Evolutionary conservation across 2,113 vertebrate genomes (phyloP), one percentile per base, ranked within the genome.

Genomic region (Brachyhypopomus occidentalis): DNA sequence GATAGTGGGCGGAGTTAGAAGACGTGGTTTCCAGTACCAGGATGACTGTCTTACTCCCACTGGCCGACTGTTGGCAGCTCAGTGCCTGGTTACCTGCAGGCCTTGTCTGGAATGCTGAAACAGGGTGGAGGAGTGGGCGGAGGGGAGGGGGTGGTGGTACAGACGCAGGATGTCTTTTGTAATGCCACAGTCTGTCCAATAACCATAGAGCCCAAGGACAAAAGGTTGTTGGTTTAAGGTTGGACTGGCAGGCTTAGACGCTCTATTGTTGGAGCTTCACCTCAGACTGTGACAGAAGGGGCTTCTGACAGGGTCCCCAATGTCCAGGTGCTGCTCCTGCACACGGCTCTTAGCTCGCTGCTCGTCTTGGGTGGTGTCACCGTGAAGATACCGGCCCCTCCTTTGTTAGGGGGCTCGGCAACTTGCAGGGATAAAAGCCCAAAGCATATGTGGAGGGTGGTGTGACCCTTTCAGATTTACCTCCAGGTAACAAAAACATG

Each of bases 221-320:
- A 83, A 86, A 66, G 62, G 22, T 20, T 27, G 23, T 69, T 27
- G n/a, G 7, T 81, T 77, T 66, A 75, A 38, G 12, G 36, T 48
- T 55, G 9, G 23, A n/a, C 22, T 83, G 41, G 63, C 27, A 72
- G 38, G 71, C 7, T 27, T 22, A 72, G 66, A 48, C 71, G 71
- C 66, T 55, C 76, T 79, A 14, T 83, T 83, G 84, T 85, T 34
- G n/a, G 74, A 58, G 52, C 69, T 27, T 72, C 71, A n/a, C 9
- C 30, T 78, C 81, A 83, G 64, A 66, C 78, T 75, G 67, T 64
- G 73, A 20, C 59, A 75, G 38, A 75, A 75, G 27, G 14, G 41
- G 30, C 30, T 30, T 52, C 52, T 76, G 25, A 30, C 41, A 19
- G 19, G 2, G 59, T 25, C 73, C 64, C 22, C 58, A 80, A 58